phyloP scores from a whole-genome alignment of 2,113 vertebrate genomes.

The Chaetodon auriga region DNA sequence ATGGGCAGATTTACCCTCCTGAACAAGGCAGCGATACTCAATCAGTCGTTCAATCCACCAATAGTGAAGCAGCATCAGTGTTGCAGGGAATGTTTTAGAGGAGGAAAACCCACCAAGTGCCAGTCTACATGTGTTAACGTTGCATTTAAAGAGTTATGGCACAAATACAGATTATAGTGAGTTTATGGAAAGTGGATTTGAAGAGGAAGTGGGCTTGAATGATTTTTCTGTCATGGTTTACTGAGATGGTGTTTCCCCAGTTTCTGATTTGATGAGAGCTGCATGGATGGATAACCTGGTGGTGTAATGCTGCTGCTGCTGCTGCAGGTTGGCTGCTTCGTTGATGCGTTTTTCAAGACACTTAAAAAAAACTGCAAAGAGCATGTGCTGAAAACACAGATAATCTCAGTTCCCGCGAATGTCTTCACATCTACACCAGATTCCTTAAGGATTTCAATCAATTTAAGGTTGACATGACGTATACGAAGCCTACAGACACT shows the following conservation, averaged over 20 bases:
- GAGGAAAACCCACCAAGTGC: no score
- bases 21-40: not conserved
- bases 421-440: not conserved
- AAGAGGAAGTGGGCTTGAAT: not conserved
- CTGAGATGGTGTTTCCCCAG: not conserved
- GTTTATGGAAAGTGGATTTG: not conserved
- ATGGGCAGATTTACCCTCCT: not conserved
- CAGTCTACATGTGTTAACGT: no score
- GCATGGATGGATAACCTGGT: not conserved
- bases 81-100: no score
- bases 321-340: not conserved
- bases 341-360: not conserved
- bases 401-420: no score
- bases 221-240: not conserved
- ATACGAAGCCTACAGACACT: fast-evolving
- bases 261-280: not conserved
- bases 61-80: not conserved
- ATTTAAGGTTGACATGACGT: not conserved
- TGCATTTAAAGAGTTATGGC: not conserved
- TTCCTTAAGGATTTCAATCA: not conserved
- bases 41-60: not conserved
- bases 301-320: not conserved
- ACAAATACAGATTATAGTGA: not conserved
- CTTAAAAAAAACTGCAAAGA: not conserved
- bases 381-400: not conserved